Percentiles rank a stretch among this genome's conserved stretches.
These are phyloP conservation scores for Romanomermis culicivorax DNA, from an alignment of 2,888 invertebrate genomes.

Conservation along the genomic window DNA sequence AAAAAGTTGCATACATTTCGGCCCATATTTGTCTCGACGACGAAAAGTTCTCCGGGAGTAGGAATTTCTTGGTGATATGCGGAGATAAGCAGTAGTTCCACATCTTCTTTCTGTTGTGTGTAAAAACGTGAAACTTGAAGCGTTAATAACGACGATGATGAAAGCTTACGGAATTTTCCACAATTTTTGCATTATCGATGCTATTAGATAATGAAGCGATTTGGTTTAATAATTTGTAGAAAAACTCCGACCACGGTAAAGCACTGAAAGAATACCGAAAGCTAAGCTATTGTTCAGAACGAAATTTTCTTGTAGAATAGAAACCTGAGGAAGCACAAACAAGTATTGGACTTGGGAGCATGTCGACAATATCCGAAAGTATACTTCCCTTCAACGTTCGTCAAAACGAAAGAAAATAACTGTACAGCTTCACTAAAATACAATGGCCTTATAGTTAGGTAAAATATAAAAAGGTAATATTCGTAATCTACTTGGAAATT, in stretches of 20 bases:
- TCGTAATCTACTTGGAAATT: neutral
- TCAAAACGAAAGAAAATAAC: constrained; percentile 87
- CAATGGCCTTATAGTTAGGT: no score
- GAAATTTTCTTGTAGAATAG: neutral
- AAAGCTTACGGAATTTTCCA: no score
- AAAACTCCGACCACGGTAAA: constrained; percentile 87
- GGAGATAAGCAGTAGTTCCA: constrained; percentile 20
- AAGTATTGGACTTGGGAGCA: constrained; percentile 65
- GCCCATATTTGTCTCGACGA: constrained; percentile 12
- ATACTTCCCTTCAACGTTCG: constrained; percentile 80
- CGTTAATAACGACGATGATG: no score
- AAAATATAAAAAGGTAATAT: no score
- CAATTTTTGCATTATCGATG: no score
- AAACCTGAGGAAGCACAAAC: constrained; percentile 37
- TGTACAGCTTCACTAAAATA: constrained; percentile 43
- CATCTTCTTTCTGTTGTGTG: constrained; percentile 14
- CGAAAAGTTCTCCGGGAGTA: constrained; percentile 17
- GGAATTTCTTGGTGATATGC: constrained; percentile 25
- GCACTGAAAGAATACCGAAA: constrained; percentile 42
- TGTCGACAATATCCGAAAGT: constrained; percentile 92
- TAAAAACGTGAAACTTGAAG: constrained; percentile 2
- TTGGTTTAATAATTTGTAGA: constrained; percentile 63
- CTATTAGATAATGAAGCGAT: constrained; percentile 48
- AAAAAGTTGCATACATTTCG: constrained; percentile 7
- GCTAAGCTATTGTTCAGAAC: neutral